These are phyloP conservation scores for Drosophila tsacasi DNA, from an alignment of 1,140 invertebrate species.

Conservation along the genomic window DNA sequence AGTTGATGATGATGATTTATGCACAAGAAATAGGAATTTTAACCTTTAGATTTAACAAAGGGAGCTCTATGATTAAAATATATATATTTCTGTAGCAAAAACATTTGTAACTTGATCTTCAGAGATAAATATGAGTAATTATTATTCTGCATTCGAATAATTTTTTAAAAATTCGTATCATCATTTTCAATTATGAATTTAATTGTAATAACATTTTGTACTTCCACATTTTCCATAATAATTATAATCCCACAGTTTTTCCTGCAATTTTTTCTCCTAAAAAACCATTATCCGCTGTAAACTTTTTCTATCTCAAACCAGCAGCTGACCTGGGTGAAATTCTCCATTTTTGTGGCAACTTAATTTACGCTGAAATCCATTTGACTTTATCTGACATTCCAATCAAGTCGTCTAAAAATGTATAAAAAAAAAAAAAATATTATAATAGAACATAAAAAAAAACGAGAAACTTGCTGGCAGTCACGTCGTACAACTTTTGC, in stretches of 20 bases:
- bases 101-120: neutral
- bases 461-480: conserved; percentile 63
- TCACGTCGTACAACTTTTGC: conserved; percentile 81
- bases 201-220: no score
- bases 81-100: neutral
- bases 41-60: no score
- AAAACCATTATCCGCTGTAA: conserved; percentile 4
- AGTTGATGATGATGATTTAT: no score
- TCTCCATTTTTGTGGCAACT: conserved; percentile 72
- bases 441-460: conserved; percentile 44
- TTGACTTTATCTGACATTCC: conserved; percentile 85
- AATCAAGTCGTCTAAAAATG: conserved; percentile 82
- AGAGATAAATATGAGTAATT: no score
- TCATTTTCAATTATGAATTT: neutral
- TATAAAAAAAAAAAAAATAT: conserved; percentile 63
- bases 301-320: conserved; percentile 12
- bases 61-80: no score
- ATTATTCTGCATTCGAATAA: neutral
- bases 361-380: conserved; percentile 84
- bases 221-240: no score
- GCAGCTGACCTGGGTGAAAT: conserved; percentile 56
- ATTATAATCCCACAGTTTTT: neutral
- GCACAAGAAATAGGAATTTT: no score
- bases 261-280: neutral
- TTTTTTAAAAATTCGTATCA: neutral